Conservation (phyloP, 1,140 invertebrate species). For the Caenorhabditis briggsae region DNA sequence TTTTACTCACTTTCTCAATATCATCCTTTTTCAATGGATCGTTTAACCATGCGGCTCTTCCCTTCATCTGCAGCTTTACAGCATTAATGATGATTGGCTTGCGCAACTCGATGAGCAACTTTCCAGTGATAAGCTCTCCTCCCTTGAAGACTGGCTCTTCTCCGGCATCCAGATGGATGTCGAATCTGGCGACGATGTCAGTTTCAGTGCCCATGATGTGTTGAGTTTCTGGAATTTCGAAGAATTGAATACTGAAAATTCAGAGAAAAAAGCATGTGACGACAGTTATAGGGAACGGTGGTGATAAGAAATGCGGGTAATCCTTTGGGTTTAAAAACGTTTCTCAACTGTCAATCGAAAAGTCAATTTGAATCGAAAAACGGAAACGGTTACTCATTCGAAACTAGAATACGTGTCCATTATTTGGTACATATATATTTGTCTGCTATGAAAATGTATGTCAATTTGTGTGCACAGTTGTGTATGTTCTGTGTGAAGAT, state of each 20-base stretch:
- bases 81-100: conserved; percentile 66
- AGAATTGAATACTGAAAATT: too few species aligned
- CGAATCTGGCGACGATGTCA: conserved; percentile 62
- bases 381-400: too few species aligned
- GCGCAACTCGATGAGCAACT: conserved; percentile 63
- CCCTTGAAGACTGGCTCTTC: conserved; percentile 65
- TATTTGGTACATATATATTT: neutral
- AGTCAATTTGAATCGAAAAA: too few species aligned
- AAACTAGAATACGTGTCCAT: neutral
- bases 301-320: too few species aligned
- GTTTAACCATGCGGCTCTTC: conserved; percentile 63
- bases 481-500: conserved; percentile 9
- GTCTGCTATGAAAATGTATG: conserved; percentile 19
- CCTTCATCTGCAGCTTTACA: conserved; percentile 67
- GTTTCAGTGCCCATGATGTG: conserved; percentile 55
- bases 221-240: conserved; percentile 35
- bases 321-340: too few species aligned
- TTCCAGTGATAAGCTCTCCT: conserved; percentile 67
- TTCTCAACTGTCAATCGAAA: too few species aligned
- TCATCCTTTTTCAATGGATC: conserved; percentile 66
- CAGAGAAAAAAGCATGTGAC: neutral
- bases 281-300: too few species aligned
- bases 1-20: conserved; percentile 62
- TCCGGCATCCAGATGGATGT: conserved; percentile 66
- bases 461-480: conserved; percentile 46